Percentiles rank a stretch among this genome's conserved stretches.
phyloP scores from a whole-genome alignment of 2,113 vertebrate species.

The Sinocyclocheilus grahami region DNA sequence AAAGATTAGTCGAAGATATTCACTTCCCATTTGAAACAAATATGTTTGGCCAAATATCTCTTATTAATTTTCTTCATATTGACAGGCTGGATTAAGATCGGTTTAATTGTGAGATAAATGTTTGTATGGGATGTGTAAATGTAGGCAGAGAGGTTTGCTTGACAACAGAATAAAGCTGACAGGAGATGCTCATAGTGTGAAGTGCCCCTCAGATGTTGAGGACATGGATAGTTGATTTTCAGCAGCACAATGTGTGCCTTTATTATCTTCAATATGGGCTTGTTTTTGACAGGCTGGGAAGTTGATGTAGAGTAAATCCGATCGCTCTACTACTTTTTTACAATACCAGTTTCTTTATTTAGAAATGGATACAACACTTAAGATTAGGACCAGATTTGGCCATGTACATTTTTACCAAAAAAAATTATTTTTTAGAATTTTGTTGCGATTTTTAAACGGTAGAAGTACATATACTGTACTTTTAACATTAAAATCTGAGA shows the following conservation, averaged over 20 bases:
- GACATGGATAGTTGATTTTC: slow-evolving; percentile 39
- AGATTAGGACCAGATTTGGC: not conserved
- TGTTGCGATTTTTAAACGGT: not conserved
- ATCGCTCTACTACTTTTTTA: not conserved
- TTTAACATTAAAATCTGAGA: not conserved
- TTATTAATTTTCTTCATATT: not conserved
- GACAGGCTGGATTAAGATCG: not conserved
- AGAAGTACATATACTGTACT: not conserved
- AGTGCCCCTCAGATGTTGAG: slow-evolving; percentile 6
- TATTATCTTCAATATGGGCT: not conserved
- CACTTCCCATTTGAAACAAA: not conserved
- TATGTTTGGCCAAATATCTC: not conserved
- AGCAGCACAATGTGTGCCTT: slow-evolving; percentile 65
- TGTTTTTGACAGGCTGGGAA: not conserved
- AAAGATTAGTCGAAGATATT: not conserved
- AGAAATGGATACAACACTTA: not conserved
- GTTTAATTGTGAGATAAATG: not conserved
- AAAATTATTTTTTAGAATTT: not conserved
- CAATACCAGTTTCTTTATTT: not conserved
- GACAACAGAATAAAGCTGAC: not conserved
- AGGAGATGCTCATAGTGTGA: not conserved
- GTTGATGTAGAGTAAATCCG: not conserved
- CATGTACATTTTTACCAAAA: too few relatives aligned
- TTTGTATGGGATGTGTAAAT: slow-evolving; percentile 3
- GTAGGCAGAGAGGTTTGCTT: not conserved